Evolutionary conservation across 2,888 invertebrate genomes (phyloP).

Genomic region (Podotricha telesiphe): DNA sequence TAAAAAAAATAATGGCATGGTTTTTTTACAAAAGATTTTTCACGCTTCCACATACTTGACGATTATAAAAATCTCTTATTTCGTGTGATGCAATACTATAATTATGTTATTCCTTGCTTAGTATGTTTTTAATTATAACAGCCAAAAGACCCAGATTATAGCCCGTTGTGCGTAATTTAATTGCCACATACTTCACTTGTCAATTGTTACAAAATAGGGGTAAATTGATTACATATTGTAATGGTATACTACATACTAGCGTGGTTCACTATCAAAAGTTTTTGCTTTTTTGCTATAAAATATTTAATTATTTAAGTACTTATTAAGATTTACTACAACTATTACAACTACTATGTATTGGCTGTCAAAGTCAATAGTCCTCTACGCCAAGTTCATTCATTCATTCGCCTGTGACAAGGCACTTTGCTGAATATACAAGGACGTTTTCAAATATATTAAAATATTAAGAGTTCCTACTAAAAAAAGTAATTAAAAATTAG

Average conservation of each 20-base stretch:
- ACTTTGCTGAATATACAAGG: slow-evolving; percentile 5
- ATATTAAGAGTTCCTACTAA: neutral
- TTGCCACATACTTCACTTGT: neutral
- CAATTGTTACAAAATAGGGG: neutral
- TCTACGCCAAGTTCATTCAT: slow-evolving; percentile 4
- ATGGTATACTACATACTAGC: too few relatives aligned
- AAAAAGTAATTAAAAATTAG: neutral
- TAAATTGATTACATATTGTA: neutral
- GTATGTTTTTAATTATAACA: neutral
- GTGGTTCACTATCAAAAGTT: too few relatives aligned
- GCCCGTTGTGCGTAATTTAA: neutral
- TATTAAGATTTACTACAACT: slow-evolving; percentile 3
- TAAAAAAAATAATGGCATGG: too few relatives aligned
- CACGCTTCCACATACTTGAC: neutral
- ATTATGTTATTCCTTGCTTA: neutral
- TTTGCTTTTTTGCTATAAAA: neutral
- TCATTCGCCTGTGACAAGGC: slow-evolving; percentile 12
- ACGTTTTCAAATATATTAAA: neutral
- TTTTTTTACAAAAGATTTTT: neutral
- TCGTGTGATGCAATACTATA: neutral
- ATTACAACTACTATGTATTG: neutral
- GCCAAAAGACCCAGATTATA: neutral
- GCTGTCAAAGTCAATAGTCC: slow-evolving; percentile 11
- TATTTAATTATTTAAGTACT: neutral
- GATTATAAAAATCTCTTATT: neutral